phyloP scores from a whole-genome alignment of 2,113 vertebrate genomes.

The Delphinus delphis region DNA sequence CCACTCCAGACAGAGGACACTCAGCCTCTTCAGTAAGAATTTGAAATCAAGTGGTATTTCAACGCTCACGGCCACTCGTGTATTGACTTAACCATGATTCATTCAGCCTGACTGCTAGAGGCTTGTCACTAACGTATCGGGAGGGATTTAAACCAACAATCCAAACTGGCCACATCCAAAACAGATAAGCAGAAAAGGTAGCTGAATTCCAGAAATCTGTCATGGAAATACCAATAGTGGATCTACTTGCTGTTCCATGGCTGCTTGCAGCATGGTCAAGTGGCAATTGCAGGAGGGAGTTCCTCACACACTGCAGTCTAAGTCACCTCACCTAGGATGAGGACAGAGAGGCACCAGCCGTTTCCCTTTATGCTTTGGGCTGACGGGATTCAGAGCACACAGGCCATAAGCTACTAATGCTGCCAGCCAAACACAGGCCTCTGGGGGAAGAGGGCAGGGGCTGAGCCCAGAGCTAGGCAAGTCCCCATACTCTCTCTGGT shows the following conservation, averaged over 20 bases:
- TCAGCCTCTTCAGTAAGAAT: background rate
- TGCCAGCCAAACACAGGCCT: background rate
- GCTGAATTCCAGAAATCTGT: background rate
- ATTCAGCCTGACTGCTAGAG: background rate
- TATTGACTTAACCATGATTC: background rate
- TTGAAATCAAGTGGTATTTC: background rate
- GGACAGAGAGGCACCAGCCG: background rate
- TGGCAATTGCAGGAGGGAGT: background rate
- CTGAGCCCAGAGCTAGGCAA: background rate
- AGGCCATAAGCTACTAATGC: background rate
- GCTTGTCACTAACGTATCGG: background rate
- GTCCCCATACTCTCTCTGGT: background rate
- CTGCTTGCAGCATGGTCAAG: background rate
- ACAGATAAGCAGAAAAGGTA: background rate
- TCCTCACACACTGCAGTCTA: background rate
- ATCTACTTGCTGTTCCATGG: background rate
- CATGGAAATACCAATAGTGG: background rate
- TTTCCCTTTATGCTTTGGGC: background rate
- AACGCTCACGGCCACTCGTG: fast-evolving
- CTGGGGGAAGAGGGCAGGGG: too few relatives aligned
- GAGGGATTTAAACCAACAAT: background rate
- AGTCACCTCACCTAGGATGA: background rate
- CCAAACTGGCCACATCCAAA: background rate
- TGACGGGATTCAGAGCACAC: background rate
- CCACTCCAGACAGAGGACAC: background rate